Evolutionary conservation across 2,888 invertebrate species (phyloP), one percentile per base, ranked within the genome.

Genomic region (Liposcelis brunnea): DNA sequence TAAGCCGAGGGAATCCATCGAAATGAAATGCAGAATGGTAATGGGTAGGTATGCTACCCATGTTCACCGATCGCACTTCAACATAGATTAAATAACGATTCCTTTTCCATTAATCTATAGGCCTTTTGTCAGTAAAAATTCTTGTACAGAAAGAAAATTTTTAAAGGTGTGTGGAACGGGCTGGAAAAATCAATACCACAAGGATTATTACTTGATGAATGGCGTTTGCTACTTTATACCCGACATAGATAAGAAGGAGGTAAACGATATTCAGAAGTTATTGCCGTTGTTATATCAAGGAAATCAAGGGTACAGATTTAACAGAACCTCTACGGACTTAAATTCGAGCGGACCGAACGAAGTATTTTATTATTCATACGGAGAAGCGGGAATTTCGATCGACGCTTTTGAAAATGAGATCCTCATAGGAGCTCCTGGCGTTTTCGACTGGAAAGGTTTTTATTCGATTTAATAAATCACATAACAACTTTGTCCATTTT

Each of bases 371-470:
- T 40, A 40, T 21, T 12, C 16, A 8, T 40, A 40, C 19, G 40
- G 40, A 16, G 19, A 40, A 19, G 40, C 40, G 4, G 40, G 40
- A 19, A 15, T 40, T 19, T 40, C 40, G 4, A 18, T 40, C 6
- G 15, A 40, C 5, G 4, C 53, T 11, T 50, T 51, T 31, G 50
- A 52, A 21, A 59, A 61, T 19, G 65, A 64, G 44, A 51, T 75
- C 12, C 56, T 75, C 5, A 55, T 75, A 12, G 76, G 76, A 2
- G 72, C 74, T 1, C 75, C 75, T 2, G 77, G 76, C 1, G 61
- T 75, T n/a, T 58, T 66, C 45, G 69, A 71, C 42, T 75, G 74
- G 74, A 66, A 67, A 51, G 75, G 75, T 62, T 56, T 53, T 42
- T 47, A 26, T 6, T 26, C 8, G 4, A 26, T 8, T 8, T 26